Evolutionary conservation across 2,113 vertebrate genomes (phyloP).

Genomic region (Crypturellus undulatus): DNA sequence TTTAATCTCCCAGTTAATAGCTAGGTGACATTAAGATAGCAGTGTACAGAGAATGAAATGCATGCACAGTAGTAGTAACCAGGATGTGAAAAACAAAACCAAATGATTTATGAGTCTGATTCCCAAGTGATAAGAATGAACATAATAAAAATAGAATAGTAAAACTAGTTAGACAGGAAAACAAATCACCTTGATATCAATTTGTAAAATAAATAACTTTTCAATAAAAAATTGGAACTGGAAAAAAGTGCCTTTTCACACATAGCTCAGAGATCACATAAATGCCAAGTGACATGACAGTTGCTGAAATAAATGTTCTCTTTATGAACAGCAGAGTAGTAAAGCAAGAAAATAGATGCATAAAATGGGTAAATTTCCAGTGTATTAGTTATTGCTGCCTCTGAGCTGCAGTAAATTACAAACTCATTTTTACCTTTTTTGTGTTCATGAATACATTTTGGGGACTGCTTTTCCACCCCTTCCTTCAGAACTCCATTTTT

Average conservation of each 20-base stretch:
- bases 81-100: conserved; percentile 35
- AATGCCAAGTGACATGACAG: conserved; percentile 78
- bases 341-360: conserved; percentile 83
- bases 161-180: conserved; percentile 61
- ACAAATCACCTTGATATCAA: conserved; percentile 65
- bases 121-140: conserved; percentile 55
- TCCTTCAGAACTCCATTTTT: conserved; percentile 65
- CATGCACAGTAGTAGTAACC: conserved; percentile 19
- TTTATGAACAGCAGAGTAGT: conserved; percentile 80
- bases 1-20: conserved; percentile 25
- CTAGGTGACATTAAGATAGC: conserved; percentile 28
- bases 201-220: conserved; percentile 77
- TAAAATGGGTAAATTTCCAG: conserved; percentile 81
- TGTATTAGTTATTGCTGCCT: conserved; percentile 79
- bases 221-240: conserved; percentile 73
- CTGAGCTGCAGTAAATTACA: conserved; percentile 76
- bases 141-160: conserved; percentile 42
- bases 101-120: conserved; percentile 32
- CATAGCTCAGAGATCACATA: conserved; percentile 78
- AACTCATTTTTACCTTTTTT: conserved; percentile 72
- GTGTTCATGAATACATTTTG: conserved; percentile 71
- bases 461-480: conserved; percentile 48
- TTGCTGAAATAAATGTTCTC: conserved; percentile 80
- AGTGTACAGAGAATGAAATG: background rate
- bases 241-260: conserved; percentile 68